Evolutionary conservation across 2,888 invertebrate genomes (phyloP).

Genomic region (Leptogaster cylindrica): DNA sequence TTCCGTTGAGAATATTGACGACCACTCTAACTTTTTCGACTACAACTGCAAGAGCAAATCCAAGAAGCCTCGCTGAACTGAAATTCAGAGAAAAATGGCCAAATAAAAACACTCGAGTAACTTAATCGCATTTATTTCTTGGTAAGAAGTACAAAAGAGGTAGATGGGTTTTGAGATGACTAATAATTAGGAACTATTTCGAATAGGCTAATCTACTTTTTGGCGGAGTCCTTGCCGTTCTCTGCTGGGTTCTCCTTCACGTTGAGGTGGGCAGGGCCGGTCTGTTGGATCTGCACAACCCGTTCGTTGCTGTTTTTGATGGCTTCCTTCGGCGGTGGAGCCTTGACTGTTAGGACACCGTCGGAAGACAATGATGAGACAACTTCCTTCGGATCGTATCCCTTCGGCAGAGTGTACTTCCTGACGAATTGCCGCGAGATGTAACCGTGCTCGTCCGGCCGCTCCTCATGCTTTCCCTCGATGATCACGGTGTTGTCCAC

Average conservation of each 20-base stretch:
- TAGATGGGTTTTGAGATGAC: background rate
- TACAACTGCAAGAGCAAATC: no score
- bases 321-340: conserved; percentile 64
- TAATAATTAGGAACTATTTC: background rate
- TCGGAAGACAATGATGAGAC: conserved; percentile 77
- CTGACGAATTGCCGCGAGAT: conserved; percentile 78
- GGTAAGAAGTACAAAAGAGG: no score
- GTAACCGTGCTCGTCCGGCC: conserved; percentile 74
- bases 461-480: conserved; percentile 76
- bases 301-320: conserved; percentile 60
- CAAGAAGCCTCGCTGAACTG: no score
- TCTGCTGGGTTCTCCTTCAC: conserved; percentile 59
- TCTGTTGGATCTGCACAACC: conserved; percentile 67
- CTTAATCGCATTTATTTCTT: no score
- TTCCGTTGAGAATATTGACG: no score
- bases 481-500: conserved; percentile 69
- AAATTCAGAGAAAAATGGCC: no score
- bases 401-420: conserved; percentile 76
- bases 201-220: background rate
- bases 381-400: conserved; percentile 75
- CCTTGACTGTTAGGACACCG: conserved; percentile 73
- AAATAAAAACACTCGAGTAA: no score
- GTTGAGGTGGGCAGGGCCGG: conserved; percentile 66
- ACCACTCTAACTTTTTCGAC: no score
- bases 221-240: no score